Percentiles rank a stretch among this genome's conserved stretches.
Evolutionary conservation across 2,797 vertebrate genomes (phyloP).

Genomic region (Enoplosus armatus): DNA sequence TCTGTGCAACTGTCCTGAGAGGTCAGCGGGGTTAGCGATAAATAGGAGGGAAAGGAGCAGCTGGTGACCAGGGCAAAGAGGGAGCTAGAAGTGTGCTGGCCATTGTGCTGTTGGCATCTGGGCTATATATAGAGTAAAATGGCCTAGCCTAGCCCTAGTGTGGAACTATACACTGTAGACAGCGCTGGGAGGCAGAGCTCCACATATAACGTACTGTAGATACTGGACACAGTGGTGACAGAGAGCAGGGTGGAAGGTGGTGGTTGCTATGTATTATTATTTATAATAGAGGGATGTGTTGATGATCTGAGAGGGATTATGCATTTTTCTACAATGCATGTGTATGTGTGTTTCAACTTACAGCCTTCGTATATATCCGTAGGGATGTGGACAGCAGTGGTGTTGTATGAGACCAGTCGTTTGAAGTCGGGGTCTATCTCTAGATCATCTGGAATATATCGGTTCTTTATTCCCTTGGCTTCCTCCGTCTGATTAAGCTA

Average conservation of each 20-base stretch:
- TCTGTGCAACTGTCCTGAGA: slow-evolving; percentile 18
- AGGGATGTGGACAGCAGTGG: slow-evolving; percentile 96
- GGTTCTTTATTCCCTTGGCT: slow-evolving; percentile 73
- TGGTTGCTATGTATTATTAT: slow-evolving; percentile 11
- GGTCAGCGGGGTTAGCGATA: slow-evolving; percentile 35
- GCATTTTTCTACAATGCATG: neutral
- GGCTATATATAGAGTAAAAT: slow-evolving; percentile 68
- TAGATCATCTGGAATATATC: slow-evolving; percentile 90
- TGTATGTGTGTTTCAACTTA: slow-evolving; percentile 85
- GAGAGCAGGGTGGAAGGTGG: neutral
- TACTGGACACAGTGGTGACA: slow-evolving; percentile 42
- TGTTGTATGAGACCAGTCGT: slow-evolving; percentile 92
- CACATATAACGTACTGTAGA: slow-evolving; percentile 53
- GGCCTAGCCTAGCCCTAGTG: slow-evolving; percentile 17
- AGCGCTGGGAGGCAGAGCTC: slow-evolving; percentile 36
- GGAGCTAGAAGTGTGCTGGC: slow-evolving; percentile 35
- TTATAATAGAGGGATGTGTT: neutral
- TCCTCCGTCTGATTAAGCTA: slow-evolving; percentile 89
- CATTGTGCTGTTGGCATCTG: slow-evolving; percentile 48
- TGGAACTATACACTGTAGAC: slow-evolving; percentile 50
- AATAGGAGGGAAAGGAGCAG: slow-evolving; percentile 67
- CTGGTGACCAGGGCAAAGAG: slow-evolving; percentile 68
- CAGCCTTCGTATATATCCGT: slow-evolving; percentile 98
- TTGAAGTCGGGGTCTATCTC: slow-evolving; percentile 90
- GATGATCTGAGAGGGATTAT: neutral